Conservation (phyloP, 2,797 vertebrate species). For the Strix occidentalis region DNA sequence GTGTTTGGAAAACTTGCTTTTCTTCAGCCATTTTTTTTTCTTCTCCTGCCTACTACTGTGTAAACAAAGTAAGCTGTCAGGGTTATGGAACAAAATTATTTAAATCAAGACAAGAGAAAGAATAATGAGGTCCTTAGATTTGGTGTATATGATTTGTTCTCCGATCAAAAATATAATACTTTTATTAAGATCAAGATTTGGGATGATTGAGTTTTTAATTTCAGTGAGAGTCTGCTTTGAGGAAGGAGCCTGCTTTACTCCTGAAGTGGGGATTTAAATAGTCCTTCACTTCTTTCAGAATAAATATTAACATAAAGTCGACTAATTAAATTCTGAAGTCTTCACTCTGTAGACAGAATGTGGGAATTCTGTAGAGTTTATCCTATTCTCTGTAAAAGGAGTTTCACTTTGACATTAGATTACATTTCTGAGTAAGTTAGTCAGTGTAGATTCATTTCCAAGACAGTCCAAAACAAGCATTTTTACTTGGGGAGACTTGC, state of each 20-base stretch:
- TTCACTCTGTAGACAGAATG: neutral
- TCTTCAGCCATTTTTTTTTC: neutral
- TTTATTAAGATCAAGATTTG: neutral
- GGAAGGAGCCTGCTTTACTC: neutral
- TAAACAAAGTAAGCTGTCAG: neutral
- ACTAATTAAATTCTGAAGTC: neutral
- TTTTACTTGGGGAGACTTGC: neutral
- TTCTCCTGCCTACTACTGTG: neutral
- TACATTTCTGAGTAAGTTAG: neutral
- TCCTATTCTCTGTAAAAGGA: neutral
- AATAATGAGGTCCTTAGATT: neutral
- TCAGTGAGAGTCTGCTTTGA: neutral
- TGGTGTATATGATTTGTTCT: neutral
- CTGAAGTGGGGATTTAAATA: neutral
- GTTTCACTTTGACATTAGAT: neutral
- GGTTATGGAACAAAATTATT: neutral
- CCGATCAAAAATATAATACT: accelerated
- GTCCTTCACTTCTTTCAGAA: neutral
- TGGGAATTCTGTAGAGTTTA: neutral
- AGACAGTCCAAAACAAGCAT: neutral
- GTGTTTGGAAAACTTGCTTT: neutral
- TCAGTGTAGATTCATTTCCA: neutral
- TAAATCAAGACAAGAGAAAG: neutral
- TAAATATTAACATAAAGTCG: neutral
- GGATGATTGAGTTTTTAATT: neutral